Conservation (phyloP, 1,140 invertebrate species). For the Varroa destructor region DNA sequence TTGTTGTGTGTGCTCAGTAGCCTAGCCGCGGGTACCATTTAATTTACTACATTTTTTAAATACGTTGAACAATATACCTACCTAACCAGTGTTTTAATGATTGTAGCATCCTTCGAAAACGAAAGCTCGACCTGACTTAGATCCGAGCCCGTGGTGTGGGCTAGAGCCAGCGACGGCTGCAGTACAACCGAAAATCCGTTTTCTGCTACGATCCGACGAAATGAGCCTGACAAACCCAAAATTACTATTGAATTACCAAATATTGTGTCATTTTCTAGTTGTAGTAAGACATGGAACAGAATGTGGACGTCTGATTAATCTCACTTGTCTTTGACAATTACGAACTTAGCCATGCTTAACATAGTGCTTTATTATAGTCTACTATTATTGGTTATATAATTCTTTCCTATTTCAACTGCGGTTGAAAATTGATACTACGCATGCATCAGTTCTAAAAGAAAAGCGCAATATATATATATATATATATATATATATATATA, state of each 20-base stretch:
- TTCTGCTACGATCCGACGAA: background rate
- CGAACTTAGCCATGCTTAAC: background rate
- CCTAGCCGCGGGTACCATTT: background rate
- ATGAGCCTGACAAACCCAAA: background rate
- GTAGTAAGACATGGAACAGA: no score
- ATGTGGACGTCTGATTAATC: no score
- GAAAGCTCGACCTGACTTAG: background rate
- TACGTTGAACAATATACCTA: background rate
- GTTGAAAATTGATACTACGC: background rate
- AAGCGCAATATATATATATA: no score
- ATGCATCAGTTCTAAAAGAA: no score
- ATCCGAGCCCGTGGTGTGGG: background rate
- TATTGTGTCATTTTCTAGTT: no score
- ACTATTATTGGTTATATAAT: background rate
- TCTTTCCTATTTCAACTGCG: background rate
- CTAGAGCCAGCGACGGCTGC: background rate
- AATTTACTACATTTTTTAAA: background rate
- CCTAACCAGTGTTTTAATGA: background rate
- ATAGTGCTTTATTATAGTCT: background rate
- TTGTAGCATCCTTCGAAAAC: background rate
- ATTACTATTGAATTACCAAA: no score
- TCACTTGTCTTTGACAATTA: background rate
- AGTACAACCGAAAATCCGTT: slow-evolving; percentile 11
- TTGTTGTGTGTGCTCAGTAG: no score
- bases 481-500: no score